phyloP scores from a whole-genome alignment of 2,888 invertebrate species.

The Agrochola circellaris region DNA sequence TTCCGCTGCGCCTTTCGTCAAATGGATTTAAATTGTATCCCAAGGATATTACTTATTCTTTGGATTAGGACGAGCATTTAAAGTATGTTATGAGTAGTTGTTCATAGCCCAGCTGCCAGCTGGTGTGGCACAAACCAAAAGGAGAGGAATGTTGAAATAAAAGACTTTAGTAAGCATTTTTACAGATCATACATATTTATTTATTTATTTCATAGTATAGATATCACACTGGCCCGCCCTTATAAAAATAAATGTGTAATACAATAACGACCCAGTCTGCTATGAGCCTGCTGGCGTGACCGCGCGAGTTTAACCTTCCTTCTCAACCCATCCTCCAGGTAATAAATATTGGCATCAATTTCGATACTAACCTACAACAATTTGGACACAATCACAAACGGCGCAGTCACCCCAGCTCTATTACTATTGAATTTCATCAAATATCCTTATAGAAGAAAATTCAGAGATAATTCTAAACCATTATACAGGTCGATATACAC shows the following conservation, averaged over 20 bases:
- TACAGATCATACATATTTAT: conserved; percentile 91
- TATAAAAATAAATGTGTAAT: conserved; percentile 91
- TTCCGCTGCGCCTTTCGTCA: not conserved
- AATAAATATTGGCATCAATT: conserved; percentile 86
- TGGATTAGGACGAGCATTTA: too few species aligned
- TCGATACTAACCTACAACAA: conserved; percentile 86
- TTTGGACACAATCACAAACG: conserved; percentile 83
- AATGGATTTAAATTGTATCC: not conserved
- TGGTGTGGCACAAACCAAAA: not conserved
- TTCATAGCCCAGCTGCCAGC: not conserved
- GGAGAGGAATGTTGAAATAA: conserved; percentile 69
- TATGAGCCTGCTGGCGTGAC: conserved; percentile 79
- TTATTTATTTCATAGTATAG: conserved; percentile 90
- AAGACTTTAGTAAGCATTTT: conserved; percentile 85
- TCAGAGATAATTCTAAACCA: conserved; percentile 88
- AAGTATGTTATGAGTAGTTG: not conserved
- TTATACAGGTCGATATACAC: conserved; percentile 90
- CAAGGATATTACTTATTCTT: too few species aligned
- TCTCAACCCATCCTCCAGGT: conserved; percentile 68
- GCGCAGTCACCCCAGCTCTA: conserved; percentile 83
- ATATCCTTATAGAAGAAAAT: conserved; percentile 86
- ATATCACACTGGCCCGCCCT: conserved; percentile 91
- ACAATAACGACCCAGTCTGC: conserved; percentile 87
- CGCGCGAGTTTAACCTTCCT: conserved; percentile 73
- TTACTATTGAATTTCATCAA: conserved; percentile 82